phyloP scores from a whole-genome alignment of 2,888 invertebrate species.

The Clivina fossor region DNA sequence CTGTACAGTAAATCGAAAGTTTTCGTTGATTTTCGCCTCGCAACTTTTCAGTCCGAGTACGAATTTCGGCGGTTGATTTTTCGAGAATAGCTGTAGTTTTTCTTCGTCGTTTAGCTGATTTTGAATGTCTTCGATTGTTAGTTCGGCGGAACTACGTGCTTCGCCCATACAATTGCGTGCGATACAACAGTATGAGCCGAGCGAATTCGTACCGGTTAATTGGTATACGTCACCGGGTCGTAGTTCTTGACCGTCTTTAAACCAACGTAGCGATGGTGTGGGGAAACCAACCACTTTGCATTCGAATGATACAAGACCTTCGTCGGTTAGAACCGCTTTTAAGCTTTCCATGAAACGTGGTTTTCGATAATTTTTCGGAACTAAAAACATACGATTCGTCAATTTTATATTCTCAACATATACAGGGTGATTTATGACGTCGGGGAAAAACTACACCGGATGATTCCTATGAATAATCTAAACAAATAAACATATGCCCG shows the following conservation, averaged over 20 bases:
- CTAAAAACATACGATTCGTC: too few relatives aligned
- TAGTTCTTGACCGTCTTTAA: conserved; percentile 88
- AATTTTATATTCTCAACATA: too few relatives aligned
- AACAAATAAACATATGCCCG: too few relatives aligned
- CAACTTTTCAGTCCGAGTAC: conserved; percentile 77
- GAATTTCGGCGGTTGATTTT: conserved; percentile 83
- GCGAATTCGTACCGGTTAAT: conserved; percentile 84
- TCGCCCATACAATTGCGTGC: conserved; percentile 91
- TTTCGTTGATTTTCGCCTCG: conserved; percentile 81
- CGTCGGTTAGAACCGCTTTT: conserved; percentile 86
- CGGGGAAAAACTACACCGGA: too few relatives aligned
- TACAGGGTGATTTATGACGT: too few relatives aligned
- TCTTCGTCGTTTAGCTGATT: conserved; percentile 88
- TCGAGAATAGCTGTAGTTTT: conserved; percentile 70
- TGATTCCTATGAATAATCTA: too few relatives aligned
- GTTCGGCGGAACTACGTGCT: conserved; percentile 80
- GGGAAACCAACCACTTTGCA: conserved; percentile 93
- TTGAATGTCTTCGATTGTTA: conserved; percentile 88
- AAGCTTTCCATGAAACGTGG: conserved; percentile 89
- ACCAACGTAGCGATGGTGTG: conserved; percentile 85
- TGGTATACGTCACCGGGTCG: conserved; percentile 92
- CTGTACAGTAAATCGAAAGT: conserved; percentile 78
- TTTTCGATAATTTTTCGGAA: conserved; percentile 86
- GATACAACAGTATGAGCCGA: conserved; percentile 87
- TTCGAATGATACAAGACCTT: conserved; percentile 89